Base-by-base conservation (phyloP, 2,888 invertebrate species). In the Octonoba sinensis region DNA sequence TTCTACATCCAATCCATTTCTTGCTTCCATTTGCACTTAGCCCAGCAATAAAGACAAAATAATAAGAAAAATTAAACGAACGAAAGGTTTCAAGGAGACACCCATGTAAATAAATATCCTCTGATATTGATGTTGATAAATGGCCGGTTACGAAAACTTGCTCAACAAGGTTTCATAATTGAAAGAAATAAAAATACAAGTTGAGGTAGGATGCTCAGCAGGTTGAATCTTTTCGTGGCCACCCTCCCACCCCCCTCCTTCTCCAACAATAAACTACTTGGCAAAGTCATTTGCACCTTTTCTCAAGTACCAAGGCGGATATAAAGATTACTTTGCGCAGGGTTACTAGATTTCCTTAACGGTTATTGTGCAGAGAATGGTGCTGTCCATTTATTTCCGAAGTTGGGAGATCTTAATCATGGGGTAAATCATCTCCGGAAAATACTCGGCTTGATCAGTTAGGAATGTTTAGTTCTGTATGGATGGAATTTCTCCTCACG, bases 101-200 rank as follows among this genome's bases (percentile, higher is more conserved):
- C 76, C 76, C 76, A 47, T 71, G 77, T 71, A 71, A 76, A 77
- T 77, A 77, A 77, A 77, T 77, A 71, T 77, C 69, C 47, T 64
- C 69, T 27, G 69, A 70, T 76, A 76, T 76, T 69, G 69, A 76
- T 76, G 76, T 76, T 76, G 76, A 76, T 76, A 76, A 76, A 76
- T 56, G 69, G 56, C 62, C 76, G 47, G 64, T 64, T 64, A 44
- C 60, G 69, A 76, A 70, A 76, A 64, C 76, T 76, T 69, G 70
- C 62, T 70, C 76, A 76, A 76, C 76, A 47, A 76, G 76, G 49
- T 76, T 62, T 70, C 62, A 76, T 76, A 76, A 76, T 76, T 76
- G 76, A 76, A 76, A 76, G 18, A 76, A 69, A 76, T n/a, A 73
- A 65, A 66, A 44, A 44, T 27, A 60, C 22, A 51, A 46, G 24